Evolutionary conservation across 2,888 invertebrate species (phyloP).

Genomic region (Hipparchia semele): DNA sequence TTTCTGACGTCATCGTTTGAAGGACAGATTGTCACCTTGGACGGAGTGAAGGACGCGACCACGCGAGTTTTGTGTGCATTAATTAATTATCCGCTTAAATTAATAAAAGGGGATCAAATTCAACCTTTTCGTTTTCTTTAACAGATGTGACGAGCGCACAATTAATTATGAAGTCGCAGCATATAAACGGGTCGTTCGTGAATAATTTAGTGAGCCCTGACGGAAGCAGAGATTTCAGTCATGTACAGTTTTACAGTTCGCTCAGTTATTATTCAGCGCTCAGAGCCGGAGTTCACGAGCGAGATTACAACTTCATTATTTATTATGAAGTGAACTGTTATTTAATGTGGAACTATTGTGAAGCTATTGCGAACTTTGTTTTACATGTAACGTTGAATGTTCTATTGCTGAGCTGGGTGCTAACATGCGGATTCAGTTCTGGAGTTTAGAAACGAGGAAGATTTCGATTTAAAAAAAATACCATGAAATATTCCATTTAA

Average conservation of each 20-base stretch:
- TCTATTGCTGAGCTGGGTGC: not conserved
- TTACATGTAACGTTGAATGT: not conserved
- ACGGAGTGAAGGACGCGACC: too few species aligned
- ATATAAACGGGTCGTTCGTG: constrained; percentile 23
- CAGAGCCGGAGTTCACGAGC: constrained; percentile 33
- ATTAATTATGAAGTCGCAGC: not conserved
- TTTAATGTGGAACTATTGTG: constrained; percentile 19
- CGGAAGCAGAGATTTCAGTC: constrained; percentile 44
- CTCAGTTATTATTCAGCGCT: constrained; percentile 45
- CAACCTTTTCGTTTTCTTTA: too few species aligned
- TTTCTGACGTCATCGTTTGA: too few species aligned
- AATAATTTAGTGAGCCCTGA: constrained; percentile 41
- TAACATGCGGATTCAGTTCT: not conserved
- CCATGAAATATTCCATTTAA: too few species aligned
- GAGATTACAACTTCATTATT: constrained; percentile 42
- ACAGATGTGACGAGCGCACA: too few species aligned
- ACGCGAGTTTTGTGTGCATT: too few species aligned
- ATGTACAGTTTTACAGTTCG: constrained; percentile 43
- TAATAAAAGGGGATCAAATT: too few species aligned
- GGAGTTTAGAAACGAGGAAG: not conserved
- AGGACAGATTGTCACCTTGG: too few species aligned
- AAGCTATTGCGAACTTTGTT: constrained; percentile 23
- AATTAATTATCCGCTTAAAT: too few species aligned
- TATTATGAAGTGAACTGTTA: constrained; percentile 33
- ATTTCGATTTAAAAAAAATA: too few species aligned